Evolutionary conservation across 2,797 vertebrate species (phyloP).

Genomic region (Anableps anableps): DNA sequence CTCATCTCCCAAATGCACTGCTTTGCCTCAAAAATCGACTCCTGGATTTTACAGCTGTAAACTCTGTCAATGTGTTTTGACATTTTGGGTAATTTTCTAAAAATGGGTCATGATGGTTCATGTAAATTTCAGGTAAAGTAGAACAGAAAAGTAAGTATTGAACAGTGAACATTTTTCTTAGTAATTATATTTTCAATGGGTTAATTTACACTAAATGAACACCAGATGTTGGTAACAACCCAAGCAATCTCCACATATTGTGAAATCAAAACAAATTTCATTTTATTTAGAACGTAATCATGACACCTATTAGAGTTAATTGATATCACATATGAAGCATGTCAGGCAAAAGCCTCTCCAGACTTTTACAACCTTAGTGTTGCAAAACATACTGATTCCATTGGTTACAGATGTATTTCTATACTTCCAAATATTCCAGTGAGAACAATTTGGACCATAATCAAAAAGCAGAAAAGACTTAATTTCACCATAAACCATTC

Average conservation of each 20-base stretch:
- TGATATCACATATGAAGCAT: neutral
- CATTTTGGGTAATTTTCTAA: slow-evolving; percentile 15
- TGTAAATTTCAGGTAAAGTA: slow-evolving; percentile 8
- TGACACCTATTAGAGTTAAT: neutral
- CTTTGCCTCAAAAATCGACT: slow-evolving; percentile 16
- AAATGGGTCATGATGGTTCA: slow-evolving; percentile 14
- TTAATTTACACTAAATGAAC: neutral
- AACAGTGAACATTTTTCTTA: neutral
- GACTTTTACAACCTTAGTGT: neutral
- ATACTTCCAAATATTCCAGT: neutral
- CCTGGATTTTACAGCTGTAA: slow-evolving; percentile 32
- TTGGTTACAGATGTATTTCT: neutral
- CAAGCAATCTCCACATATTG: no score
- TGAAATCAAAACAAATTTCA: neutral
- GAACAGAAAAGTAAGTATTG: slow-evolving; percentile 2
- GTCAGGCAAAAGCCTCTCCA: neutral
- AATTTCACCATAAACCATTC: neutral
- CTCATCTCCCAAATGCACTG: slow-evolving; percentile 20
- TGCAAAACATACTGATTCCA: neutral
- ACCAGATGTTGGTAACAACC: neutral
- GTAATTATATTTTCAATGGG: neutral
- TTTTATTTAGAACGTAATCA: neutral
- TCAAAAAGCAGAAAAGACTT: neutral
- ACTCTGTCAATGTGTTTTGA: neutral
- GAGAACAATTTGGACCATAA: no score